Base-by-base conservation (phyloP, 2,113 vertebrate genomes). In the Trogon melanurus region DNA sequence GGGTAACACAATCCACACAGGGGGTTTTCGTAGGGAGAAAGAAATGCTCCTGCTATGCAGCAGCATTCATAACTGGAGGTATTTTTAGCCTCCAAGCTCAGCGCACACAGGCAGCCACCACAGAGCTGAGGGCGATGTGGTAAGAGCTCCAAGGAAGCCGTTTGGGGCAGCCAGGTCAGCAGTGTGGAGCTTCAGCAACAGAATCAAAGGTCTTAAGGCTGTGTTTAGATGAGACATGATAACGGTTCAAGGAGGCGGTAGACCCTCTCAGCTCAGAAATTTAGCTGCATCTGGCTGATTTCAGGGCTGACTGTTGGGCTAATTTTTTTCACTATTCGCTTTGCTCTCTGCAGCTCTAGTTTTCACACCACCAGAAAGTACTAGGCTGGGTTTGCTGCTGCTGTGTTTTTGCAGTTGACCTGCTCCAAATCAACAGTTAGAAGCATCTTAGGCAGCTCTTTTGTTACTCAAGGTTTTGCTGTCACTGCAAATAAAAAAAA, bases 51-150 rank as follows among this genome's bases (percentile, higher is more conserved):
- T 66, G 80, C 53, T 85, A 50, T 79, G 61, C 1, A 0, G 11
- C 10, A 94, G 26, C 57, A 79, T 82, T 89, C 8, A 9, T 70
- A 79, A 48, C 20, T 2, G 23, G 11, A 13, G 16, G n/a, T 93
- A 92, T 95, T 96, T 94, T 96, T 93, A 93, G 36, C 41, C 57
- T 70, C 8, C n/a, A 41, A 32, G 32, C 56, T 82, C 38, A 6
- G 10, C 16, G 56, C 48, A 66, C 51, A 57, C 22, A 13, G 75
- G 56, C 80, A 90, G 75, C 57, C 73, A 36, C 25, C 58, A 4
- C 44, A 67, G 44, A 4, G 2, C 21, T 29, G 15, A 75, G 56
- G 13, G 58, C 10, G 23, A 14, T 27, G 26, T 65, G 67, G 14
- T 41, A 29, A 38, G 58, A 61, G 51, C 47, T 69, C 60, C 69